Base-by-base conservation (phyloP, 2,113 vertebrate genomes). In the Lophura nycthemera region DNA sequence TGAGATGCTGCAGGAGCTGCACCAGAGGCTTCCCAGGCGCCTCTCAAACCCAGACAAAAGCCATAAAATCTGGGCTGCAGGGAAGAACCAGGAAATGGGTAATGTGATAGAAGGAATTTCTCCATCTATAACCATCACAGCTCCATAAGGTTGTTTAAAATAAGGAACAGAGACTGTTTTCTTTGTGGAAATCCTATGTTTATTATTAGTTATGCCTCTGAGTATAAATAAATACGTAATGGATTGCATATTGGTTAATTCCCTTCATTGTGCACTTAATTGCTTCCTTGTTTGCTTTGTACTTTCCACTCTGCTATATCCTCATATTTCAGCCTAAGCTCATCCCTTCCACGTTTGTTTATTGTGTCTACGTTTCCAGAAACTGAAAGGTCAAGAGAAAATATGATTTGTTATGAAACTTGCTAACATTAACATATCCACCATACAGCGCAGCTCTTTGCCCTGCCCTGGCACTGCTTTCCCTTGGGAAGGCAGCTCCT, bases 261-360 rank as follows among this genome's bases (percentile, higher is more conserved):
- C 91, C 83, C 83, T 85, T 87, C 85, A 59, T 95, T 93, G 89
- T 90, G 43, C 64, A 7, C 83, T 95, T 96, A 92, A 96, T 91
- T 93, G 86, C 86, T 95, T 97, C 85, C 89, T 87, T 84, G 88
- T 95, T 96, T 94, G 94, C 93, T 86, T 95, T 87, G 63, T 75
- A 70, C 82, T 93, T 89, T 86, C 91, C 83, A 75, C 83, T 82
- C 92, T 24, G 59, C 90, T 86, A 59, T 59, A 79, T 38, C 56
- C 82, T 86, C 90, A 7, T 70, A 67, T 91, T 93, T 95, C 95
- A 94, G 85, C 59, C 59, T 18, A 78, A 90, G 42, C 79, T 79
- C 83, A 84, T 83, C 89, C 82, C 89, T 86, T 94, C 80, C 80
- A 24, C 14, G 2, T 78, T 83, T 88, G 65, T 97, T 96, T 96